A percentile compares a stretch with the other conserved stretches of the same genome.
Evolutionary conservation across 2,113 vertebrate genomes (phyloP).

Genomic region (Elanoides forficatus): DNA sequence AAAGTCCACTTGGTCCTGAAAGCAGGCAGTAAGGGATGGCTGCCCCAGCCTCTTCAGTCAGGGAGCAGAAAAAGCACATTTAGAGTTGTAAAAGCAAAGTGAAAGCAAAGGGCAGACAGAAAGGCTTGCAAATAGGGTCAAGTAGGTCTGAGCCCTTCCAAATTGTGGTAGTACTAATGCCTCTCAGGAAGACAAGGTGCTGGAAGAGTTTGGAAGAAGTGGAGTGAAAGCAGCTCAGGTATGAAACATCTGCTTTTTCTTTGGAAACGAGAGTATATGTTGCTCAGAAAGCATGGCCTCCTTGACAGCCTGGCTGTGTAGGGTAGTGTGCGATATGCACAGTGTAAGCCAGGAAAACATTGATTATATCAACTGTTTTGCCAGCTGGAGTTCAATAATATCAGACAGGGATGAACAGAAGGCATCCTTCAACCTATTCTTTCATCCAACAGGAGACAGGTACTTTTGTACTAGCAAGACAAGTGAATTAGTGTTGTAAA

Average conservation of each 20-base stretch:
- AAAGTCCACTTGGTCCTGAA: not conserved
- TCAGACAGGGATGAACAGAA: not conserved
- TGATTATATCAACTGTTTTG: not conserved
- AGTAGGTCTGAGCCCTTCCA: not conserved
- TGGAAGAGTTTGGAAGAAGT: not conserved
- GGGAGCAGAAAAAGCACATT: not conserved
- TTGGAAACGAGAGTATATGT: not conserved
- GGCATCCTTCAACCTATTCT: not conserved
- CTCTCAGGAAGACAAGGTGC: not conserved
- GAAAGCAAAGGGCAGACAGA: not conserved
- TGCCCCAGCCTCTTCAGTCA: not conserved
- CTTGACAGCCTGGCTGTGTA: not conserved
- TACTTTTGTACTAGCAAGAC: not conserved
- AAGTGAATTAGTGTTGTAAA: not conserved
- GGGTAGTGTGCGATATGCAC: too few species aligned
- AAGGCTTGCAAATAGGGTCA: not conserved
- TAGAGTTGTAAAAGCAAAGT: not conserved
- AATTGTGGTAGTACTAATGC: not conserved
- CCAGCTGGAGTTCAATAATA: not conserved
- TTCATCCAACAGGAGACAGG: not conserved
- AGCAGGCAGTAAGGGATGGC: not conserved
- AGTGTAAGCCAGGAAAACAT: not conserved
- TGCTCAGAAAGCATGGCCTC: not conserved
- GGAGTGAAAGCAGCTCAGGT: not conserved
- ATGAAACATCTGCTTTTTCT: not conserved